A percentile compares a stretch with the other conserved stretches of the same genome.
These are phyloP conservation scores for Hippoglossus stenolepis DNA, from an alignment of 2,113 vertebrate genomes.

Conservation along the genomic window DNA sequence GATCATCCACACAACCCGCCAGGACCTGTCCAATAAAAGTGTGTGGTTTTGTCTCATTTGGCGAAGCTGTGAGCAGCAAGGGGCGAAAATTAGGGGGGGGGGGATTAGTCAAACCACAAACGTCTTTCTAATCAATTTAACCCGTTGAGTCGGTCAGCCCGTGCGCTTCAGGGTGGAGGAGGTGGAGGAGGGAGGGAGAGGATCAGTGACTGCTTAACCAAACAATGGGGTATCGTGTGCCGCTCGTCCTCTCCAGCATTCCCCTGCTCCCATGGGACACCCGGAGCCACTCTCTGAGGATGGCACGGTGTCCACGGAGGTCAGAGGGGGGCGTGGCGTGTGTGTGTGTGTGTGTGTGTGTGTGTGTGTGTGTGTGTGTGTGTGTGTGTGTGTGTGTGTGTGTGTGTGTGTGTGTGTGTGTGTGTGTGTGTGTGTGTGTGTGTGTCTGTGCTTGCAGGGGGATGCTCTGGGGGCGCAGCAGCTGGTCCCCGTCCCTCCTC, in stretches of 20 bases:
- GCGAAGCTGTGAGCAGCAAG: slow-evolving; percentile 43
- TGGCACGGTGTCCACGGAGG: slow-evolving; percentile 74
- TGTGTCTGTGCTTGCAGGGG: slow-evolving; percentile 18
- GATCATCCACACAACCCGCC: slow-evolving; percentile 9
- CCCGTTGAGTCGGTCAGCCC: slow-evolving; percentile 68
- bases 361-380: slow-evolving; percentile 1
- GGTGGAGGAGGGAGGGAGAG: slow-evolving; percentile 5
- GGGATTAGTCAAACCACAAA: slow-evolving; percentile 68
- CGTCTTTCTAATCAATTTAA: slow-evolving; percentile 79
- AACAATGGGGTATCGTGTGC: slow-evolving; percentile 85
- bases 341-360: not conserved
- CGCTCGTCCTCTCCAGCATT: slow-evolving; percentile 78
- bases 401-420: not conserved
- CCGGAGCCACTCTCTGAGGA: slow-evolving; percentile 73
- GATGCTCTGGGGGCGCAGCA: slow-evolving; percentile 59
- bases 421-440: too few relatives aligned
- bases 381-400: not conserved
- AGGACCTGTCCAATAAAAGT: slow-evolving; percentile 2
- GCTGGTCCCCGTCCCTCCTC: slow-evolving; percentile 75
- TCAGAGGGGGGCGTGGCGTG: slow-evolving; percentile 63
- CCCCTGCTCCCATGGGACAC: slow-evolving; percentile 77
- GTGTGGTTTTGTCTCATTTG: slow-evolving; percentile 50
- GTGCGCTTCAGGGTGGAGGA: slow-evolving; percentile 24
- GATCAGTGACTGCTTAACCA: slow-evolving; percentile 78
- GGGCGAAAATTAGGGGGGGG: slow-evolving; percentile 23